Base-by-base conservation (phyloP, 2,888 invertebrate species). In the Agrochola lota region DNA sequence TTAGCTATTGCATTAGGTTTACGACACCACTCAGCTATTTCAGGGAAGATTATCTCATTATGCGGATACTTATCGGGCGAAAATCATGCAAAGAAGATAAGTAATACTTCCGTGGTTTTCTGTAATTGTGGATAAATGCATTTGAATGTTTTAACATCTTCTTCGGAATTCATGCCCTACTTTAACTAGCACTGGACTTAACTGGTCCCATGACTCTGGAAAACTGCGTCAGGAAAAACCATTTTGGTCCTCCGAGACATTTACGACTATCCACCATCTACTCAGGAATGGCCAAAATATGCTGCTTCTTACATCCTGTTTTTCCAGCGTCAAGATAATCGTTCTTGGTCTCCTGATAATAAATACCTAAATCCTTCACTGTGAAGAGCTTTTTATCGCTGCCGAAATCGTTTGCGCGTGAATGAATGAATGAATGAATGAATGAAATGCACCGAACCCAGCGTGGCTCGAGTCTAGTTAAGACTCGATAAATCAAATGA, bases 1-100 rank as follows among this genome's bases (percentile, higher is more conserved):
- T 84, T 84, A 68, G 75, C 76, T 85, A 83, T 87, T 87, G 87
- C 88, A 86, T 83, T 87, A 81, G 81, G 78, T 78, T 84, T 86
- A 81, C 82, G 76, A 78, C 77, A 77, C 69, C 55, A 57, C 35
- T 69, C 46, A 66, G 35, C 43, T 74, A 68, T 74, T 69, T 71
- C 66, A 78, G 64, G 73, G 82, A 83, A 88, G 80, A 83, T 85
- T 78, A 85, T 70, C 71, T 46, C 20, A 35, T 64, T 80, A 84
- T 30, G 60, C 46, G 30, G 43, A 66, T 55, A 49, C 35, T 76
- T 81, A 80, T 83, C 76, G 60, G 63, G 49, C n/a, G 35, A 68
- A 43, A 26, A 66, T 72, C 64, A 35, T 72, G 55, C 60, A 68
- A 70, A 59, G 46, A 46, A 12, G 17, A 40, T 46, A 64, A 46